These are phyloP conservation scores for Notechis scutatus DNA, from an alignment of 2,113 vertebrate genomes.

Conservation along the genomic window DNA sequence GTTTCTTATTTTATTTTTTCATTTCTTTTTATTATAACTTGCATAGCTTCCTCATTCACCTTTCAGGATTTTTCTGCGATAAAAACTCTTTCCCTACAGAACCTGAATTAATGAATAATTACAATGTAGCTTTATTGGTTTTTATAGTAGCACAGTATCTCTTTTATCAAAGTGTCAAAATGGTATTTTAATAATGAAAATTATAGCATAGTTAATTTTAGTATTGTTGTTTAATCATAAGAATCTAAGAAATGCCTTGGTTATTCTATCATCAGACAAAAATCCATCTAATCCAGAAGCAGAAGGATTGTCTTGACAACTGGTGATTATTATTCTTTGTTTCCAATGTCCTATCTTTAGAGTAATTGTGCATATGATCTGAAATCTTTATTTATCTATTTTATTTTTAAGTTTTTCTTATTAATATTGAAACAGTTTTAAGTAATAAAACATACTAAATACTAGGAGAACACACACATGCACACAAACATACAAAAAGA, in stretches of 20 bases:
- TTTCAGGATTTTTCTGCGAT: constrained; percentile 26
- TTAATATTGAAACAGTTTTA: neutral
- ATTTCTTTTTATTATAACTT: constrained; percentile 41
- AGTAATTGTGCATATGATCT: neutral
- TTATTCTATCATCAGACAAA: neutral
- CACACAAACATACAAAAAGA: neutral
- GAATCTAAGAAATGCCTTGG: neutral
- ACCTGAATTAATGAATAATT: neutral
- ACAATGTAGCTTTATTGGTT: constrained; percentile 14
- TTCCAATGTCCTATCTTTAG: neutral
- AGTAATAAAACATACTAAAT: neutral
- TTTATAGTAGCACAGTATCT: neutral
- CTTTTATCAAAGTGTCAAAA: constrained; percentile 35
- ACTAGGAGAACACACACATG: neutral
- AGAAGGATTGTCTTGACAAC: neutral
- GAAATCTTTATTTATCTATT: neutral
- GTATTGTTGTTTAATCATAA: neutral
- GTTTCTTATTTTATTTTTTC: constrained; percentile 42
- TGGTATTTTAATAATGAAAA: neutral
- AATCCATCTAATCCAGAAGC: neutral
- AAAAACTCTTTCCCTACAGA: neutral
- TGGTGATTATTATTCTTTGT: neutral
- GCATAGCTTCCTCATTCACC: constrained; percentile 4
- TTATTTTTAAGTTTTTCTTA: neutral
- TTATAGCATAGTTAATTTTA: neutral